Percentiles rank a stretch among this genome's conserved stretches.
Conservation (phyloP, 1,140 invertebrate species). For the Thalassaphorura encarpata region DNA sequence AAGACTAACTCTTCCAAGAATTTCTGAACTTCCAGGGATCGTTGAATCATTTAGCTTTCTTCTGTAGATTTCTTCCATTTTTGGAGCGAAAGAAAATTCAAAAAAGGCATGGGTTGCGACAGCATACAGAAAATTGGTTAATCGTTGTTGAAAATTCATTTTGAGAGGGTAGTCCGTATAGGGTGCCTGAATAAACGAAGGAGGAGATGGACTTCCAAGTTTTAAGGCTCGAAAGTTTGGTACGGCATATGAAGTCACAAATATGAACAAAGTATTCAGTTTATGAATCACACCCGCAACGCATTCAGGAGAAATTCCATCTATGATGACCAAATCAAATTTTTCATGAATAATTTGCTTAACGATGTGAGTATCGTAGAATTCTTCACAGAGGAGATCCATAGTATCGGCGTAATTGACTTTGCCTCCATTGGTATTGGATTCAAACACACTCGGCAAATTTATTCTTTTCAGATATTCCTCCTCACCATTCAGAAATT, state of each 20-base stretch:
- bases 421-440: not conserved
- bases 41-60: conserved; percentile 8
- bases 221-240: not conserved
- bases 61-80: conserved; percentile 16
- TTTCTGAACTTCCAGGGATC: not conserved
- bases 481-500: not conserved
- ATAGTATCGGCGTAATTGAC: not conserved
- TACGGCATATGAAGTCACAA: not conserved
- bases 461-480: not conserved
- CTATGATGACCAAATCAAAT: conserved; percentile 41
- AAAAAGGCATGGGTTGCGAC: not conserved
- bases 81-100: not conserved
- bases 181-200: conserved; percentile 3
- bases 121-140: conserved; percentile 1
- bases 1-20: conserved; percentile 16
- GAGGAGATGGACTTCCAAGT: conserved; percentile 3
- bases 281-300: conserved; percentile 40
- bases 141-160: conserved; percentile 12
- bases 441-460: not conserved
- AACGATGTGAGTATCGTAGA: not conserved
- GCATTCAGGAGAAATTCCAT: conserved; percentile 40
- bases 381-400: not conserved
- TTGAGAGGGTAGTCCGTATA: not conserved
- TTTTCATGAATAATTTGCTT: conserved; percentile 31
- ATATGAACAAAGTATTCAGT: conserved; percentile 33